These are phyloP conservation scores for Orientallactaga bullata DNA, from an alignment of 2,113 vertebrate genomes.

Conservation along the genomic window DNA sequence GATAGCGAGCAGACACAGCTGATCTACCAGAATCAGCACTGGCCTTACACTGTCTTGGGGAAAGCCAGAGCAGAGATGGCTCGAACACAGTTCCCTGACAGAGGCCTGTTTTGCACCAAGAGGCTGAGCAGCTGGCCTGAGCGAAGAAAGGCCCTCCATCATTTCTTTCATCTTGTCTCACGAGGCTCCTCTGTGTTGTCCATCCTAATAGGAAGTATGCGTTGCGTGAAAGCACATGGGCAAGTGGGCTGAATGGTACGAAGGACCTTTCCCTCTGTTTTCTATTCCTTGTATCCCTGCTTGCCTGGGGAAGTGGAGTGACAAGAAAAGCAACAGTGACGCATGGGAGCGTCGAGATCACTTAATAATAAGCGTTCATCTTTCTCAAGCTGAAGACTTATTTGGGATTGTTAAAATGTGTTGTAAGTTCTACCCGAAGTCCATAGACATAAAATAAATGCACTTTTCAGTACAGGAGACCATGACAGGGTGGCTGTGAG, in stretches of 20 bases:
- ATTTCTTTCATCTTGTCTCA: constrained; percentile 67
- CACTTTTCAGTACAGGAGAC: background rate
- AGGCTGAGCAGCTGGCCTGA: background rate
- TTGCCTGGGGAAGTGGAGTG: background rate
- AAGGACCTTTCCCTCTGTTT: background rate
- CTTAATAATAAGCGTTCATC: background rate
- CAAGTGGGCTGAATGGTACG: background rate
- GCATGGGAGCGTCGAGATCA: background rate
- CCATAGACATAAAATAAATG: background rate
- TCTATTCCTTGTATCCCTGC: background rate
- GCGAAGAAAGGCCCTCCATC: background rate
- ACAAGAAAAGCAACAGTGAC: background rate
- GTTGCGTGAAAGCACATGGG: constrained; percentile 72
- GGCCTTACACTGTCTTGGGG: background rate
- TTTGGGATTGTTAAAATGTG: constrained; percentile 4
- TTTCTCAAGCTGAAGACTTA: background rate
- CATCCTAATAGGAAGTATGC: constrained; percentile 52
- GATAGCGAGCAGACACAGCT: background rate
- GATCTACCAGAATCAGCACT: background rate
- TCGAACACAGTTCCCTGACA: constrained; percentile 8
- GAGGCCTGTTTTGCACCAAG: background rate
- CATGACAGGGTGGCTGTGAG: background rate
- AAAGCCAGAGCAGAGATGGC: background rate
- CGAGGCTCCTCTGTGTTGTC: too few relatives aligned
- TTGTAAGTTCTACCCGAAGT: background rate